These are phyloP conservation scores for Conomelus anceps DNA, from an alignment of 2,888 invertebrate species.

Conservation along the genomic window DNA sequence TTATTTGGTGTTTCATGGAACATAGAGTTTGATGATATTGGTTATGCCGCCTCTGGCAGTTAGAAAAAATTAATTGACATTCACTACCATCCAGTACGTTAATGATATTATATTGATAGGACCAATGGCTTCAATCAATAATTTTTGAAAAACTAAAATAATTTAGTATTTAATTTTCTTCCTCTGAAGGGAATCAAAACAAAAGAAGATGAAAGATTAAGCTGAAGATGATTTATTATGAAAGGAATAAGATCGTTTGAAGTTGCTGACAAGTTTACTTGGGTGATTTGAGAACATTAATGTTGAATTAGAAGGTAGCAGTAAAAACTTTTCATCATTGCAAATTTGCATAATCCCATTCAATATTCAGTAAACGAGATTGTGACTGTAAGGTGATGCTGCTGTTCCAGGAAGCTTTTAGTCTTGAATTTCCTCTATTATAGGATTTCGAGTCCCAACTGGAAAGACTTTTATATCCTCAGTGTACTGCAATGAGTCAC, in stretches of 20 bases:
- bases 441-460: neutral
- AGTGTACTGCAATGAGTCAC: neutral
- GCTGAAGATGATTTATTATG: neutral
- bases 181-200: neutral
- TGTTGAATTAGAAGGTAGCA: neutral
- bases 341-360: neutral
- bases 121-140: too few species aligned
- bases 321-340: neutral
- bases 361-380: neutral
- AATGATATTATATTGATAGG: too few species aligned
- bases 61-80: too few species aligned
- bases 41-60: too few species aligned
- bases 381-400: neutral
- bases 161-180: neutral
- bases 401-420: neutral
- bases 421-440: neutral
- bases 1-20: too few species aligned
- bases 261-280: neutral
- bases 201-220: neutral
- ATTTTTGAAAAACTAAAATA: too few species aligned
- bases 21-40: too few species aligned
- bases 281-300: neutral
- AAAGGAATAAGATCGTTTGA: neutral
- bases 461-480: neutral
- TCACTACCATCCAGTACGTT: too few species aligned